A percentile compares a stretch with the other conserved stretches of the same genome.
Conservation (phyloP, 2,888 invertebrate species). For the Cataglyphis cursor region DNA sequence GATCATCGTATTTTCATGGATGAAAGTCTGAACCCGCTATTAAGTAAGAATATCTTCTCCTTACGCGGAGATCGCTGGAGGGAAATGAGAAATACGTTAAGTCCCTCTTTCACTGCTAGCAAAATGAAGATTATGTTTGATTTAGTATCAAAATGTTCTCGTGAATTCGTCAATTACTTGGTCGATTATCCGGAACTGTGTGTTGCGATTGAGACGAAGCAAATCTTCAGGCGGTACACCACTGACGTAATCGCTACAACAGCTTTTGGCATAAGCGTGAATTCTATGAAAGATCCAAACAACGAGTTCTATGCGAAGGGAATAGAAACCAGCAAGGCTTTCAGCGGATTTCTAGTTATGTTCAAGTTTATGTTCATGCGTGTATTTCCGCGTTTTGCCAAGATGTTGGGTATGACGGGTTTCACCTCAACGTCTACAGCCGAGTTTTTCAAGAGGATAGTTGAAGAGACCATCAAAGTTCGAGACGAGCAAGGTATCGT, state of each 20-base stretch:
- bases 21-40: constrained; percentile 79
- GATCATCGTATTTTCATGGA: constrained; percentile 79
- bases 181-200: constrained; percentile 27
- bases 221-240: constrained; percentile 73
- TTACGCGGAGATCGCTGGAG: constrained; percentile 82
- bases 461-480: constrained; percentile 85
- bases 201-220: not conserved
- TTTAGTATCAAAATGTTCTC: constrained; percentile 76
- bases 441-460: constrained; percentile 72
- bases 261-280: constrained; percentile 88
- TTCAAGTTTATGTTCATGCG: constrained; percentile 60
- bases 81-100: constrained; percentile 79
- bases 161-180: constrained; percentile 23
- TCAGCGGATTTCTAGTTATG: not conserved
- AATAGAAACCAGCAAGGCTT: constrained; percentile 70
- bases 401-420: constrained; percentile 49
- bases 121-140: constrained; percentile 82
- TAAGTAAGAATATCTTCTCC: constrained; percentile 80
- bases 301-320: constrained; percentile 88
- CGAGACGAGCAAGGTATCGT: constrained; percentile 87
- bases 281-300: constrained; percentile 88
- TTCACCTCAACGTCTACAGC: constrained; percentile 53
- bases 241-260: constrained; percentile 89
- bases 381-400: constrained; percentile 59
- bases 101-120: constrained; percentile 81